A percentile compares a stretch with the other conserved stretches of the same genome.
These are phyloP conservation scores for Orbicella faveolata DNA, from an alignment of 64 coral and sea anemone genomes.

Conservation along the genomic window DNA sequence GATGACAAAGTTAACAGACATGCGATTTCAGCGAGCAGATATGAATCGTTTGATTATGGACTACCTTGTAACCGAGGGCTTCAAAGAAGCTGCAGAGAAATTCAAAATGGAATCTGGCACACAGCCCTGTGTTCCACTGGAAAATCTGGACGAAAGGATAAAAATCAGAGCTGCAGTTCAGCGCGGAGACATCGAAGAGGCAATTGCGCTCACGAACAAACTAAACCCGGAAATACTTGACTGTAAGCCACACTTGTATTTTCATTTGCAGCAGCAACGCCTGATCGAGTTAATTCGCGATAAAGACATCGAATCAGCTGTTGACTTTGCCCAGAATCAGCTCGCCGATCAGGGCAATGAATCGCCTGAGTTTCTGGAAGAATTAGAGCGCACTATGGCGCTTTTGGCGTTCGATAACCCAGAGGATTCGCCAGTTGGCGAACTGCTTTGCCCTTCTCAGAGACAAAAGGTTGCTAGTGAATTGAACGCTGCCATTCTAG, in stretches of 20 bases:
- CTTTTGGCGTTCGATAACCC: constrained; percentile 96
- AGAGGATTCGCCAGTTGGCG: constrained; percentile 94
- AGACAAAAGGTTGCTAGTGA: constrained; percentile 99
- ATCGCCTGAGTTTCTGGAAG: constrained; percentile 86
- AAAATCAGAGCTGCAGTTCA: constrained; percentile 97
- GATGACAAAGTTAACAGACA: constrained; percentile 89
- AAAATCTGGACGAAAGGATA: constrained; percentile 90
- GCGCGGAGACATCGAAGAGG: constrained; percentile 84
- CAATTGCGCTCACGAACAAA: constrained; percentile 91
- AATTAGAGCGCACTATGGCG: constrained; percentile 96
- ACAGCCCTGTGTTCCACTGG: constrained; percentile 81
- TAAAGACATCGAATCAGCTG: constrained; percentile 95
- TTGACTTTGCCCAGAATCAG: constrained; percentile 98
- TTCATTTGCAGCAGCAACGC: constrained; percentile 98
- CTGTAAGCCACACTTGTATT: constrained; percentile 88
- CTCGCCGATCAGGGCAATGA: constrained; percentile 94
- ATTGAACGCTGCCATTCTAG: constrained; percentile 97
- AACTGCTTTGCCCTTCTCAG: constrained; percentile 84
- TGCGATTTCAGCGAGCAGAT: constrained; percentile 88
- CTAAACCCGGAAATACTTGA: constrained; percentile 97
- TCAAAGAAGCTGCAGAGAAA: constrained; percentile 99
- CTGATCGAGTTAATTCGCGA: constrained; percentile 97
- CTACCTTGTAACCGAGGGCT: constrained; percentile 97
- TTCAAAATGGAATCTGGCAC: constrained; percentile 96
- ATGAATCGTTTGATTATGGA: constrained; percentile 99